Conservation (phyloP, 2,797 vertebrate species). For the Pseudotriccus pelzelni region DNA sequence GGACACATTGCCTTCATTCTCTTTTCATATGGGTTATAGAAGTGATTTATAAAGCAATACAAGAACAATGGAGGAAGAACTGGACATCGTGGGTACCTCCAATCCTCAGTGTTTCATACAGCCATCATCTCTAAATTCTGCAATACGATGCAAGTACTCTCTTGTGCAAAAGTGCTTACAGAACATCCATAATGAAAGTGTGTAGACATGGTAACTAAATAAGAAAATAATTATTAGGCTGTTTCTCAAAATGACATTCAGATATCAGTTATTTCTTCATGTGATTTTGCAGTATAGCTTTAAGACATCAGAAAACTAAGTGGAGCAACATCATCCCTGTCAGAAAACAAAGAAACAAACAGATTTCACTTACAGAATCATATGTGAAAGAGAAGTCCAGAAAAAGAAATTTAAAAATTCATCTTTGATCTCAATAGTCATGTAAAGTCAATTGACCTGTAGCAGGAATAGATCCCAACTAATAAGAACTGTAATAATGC, state of each 20-base stretch:
- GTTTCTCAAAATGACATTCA: constrained; percentile 8
- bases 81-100: neutral
- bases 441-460: neutral
- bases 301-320: neutral
- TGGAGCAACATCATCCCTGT: neutral
- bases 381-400: neutral
- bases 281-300: neutral
- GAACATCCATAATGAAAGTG: neutral
- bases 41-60: neutral
- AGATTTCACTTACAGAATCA: neutral
- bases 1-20: neutral
- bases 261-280: constrained; percentile 1
- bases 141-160: neutral
- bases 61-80: neutral
- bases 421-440: neutral
- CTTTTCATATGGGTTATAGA: neutral
- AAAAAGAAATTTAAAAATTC: neutral
- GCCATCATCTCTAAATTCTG: neutral
- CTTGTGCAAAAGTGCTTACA: neutral
- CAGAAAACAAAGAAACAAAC: neutral
- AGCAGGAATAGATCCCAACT: neutral
- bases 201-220: constrained; percentile 27
- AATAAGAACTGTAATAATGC: neutral
- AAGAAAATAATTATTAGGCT: constrained; percentile 33
- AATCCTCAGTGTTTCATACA: neutral